Evolutionary conservation across 1,140 invertebrate species (phyloP).

Genomic region (Phenacoccus solenopsis): DNA sequence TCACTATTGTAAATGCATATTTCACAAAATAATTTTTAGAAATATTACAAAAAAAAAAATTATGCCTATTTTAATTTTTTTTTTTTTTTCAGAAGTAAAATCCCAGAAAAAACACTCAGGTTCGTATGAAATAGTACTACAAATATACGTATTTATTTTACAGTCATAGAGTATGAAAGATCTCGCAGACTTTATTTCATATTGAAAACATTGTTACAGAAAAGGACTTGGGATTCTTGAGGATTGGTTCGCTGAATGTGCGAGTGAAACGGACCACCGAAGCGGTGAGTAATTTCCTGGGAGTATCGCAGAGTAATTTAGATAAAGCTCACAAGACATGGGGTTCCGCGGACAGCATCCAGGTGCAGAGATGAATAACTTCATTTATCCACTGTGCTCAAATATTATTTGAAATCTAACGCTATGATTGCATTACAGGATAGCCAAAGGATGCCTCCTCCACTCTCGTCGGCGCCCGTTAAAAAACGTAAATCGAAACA

Average conservation of each 20-base stretch:
- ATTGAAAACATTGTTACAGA: constrained; percentile 48
- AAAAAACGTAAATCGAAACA: constrained; percentile 48
- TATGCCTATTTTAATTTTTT: constrained; percentile 13
- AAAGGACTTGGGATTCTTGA: constrained; percentile 72
- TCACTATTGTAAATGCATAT: neutral
- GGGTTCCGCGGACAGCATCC: constrained; percentile 75
- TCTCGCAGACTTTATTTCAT: neutral
- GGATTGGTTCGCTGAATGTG: constrained; percentile 82
- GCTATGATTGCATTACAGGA: constrained; percentile 23
- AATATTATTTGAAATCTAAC: neutral
- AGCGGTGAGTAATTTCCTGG: constrained; percentile 75
- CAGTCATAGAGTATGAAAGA: neutral
- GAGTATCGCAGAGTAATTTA: constrained; percentile 42
- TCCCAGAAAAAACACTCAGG: constrained; percentile 55
- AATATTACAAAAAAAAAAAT: neutral
- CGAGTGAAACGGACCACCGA: constrained; percentile 82
- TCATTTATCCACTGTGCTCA: neutral
- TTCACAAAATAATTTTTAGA: neutral
- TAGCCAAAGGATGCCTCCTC: constrained; percentile 45
- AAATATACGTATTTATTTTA: neutral
- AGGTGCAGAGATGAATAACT: too few relatives aligned
- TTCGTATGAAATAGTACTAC: constrained; percentile 27
- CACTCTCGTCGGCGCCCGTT: constrained; percentile 43
- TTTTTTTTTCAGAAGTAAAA: constrained; percentile 52
- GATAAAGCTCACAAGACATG: constrained; percentile 64